Percentiles rank a stretch among this genome's conserved stretches.
phyloP scores from a whole-genome alignment of 2,113 vertebrate genomes.

The Cricetomys ansorgei region DNA sequence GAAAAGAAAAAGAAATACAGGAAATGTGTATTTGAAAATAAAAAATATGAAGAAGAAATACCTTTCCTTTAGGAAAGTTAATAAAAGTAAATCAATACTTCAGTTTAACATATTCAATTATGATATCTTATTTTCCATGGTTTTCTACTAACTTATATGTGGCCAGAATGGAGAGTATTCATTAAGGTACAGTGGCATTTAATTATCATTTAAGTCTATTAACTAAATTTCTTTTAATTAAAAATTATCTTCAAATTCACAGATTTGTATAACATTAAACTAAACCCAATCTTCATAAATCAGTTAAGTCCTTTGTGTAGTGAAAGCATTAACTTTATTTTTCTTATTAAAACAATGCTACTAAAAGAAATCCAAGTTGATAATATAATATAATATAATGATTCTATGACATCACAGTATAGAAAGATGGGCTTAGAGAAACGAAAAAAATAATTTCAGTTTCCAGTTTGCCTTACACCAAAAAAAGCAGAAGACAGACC shows the following conservation, averaged over 20 bases:
- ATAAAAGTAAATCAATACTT: slow-evolving; percentile 60
- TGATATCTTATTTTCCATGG: slow-evolving; percentile 39
- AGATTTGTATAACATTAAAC: slow-evolving; percentile 40
- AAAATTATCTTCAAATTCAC: slow-evolving; percentile 54
- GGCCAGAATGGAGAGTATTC: not conserved
- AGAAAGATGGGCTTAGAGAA: not conserved
- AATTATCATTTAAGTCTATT: slow-evolving; percentile 56
- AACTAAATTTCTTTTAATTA: slow-evolving; percentile 59
- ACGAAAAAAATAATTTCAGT: not conserved
- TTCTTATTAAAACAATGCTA: slow-evolving; percentile 52
- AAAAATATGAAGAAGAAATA: slow-evolving; percentile 37
- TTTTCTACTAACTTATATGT: slow-evolving; percentile 40
- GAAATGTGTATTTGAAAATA: slow-evolving; percentile 4
- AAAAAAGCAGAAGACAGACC: not conserved
- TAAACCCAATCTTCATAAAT: slow-evolving; percentile 66
- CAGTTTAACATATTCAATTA: slow-evolving; percentile 62
- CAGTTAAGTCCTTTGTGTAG: slow-evolving; percentile 30
- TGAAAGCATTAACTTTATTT: slow-evolving; percentile 58
- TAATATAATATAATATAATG: slow-evolving; percentile 43
- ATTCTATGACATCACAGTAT: not conserved
- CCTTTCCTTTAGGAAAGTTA: slow-evolving; percentile 61
- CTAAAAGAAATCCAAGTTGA: not conserved
- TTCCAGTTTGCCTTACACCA: not conserved
- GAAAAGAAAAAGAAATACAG: not conserved
- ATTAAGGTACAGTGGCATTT: slow-evolving; percentile 60